These are phyloP conservation scores for Heliconius congener DNA, from an alignment of 1,140 invertebrate genomes.

Conservation along the genomic window DNA sequence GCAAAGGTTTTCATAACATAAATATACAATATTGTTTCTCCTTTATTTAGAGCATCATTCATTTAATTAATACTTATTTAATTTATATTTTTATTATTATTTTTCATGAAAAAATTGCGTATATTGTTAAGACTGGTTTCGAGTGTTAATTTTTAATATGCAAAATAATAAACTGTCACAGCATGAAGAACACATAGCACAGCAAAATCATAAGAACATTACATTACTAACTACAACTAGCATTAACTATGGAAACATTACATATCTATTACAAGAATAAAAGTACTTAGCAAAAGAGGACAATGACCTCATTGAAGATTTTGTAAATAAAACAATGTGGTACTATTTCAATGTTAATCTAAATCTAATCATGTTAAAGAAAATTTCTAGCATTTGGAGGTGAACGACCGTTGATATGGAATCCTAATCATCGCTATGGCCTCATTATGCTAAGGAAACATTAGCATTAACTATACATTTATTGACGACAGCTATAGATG, in stretches of 20 bases:
- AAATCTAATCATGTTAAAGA: background rate
- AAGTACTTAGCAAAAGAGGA: slow-evolving; percentile 46
- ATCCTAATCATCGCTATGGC: slow-evolving; percentile 7
- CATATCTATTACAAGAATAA: slow-evolving; percentile 26
- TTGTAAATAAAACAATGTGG: slow-evolving; percentile 49
- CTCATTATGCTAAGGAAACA: slow-evolving; percentile 12
- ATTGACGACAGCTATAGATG: background rate
- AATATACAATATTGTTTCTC: background rate
- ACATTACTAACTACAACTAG: slow-evolving; percentile 4
- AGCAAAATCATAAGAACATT: background rate
- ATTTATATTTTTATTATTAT: background rate
- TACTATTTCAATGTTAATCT: background rate
- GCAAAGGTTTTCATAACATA: background rate
- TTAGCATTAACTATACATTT: background rate
- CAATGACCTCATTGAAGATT: slow-evolving; percentile 59
- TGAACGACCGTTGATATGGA: slow-evolving; percentile 10
- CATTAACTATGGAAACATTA: slow-evolving; percentile 7
- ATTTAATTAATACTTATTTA: background rate
- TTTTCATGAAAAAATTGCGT: background rate
- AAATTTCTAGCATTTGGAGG: slow-evolving; percentile 1
- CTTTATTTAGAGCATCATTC: background rate
- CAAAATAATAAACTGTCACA: slow-evolving; percentile 25
- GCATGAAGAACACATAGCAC: slow-evolving; percentile 9
- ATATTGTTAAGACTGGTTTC: background rate
- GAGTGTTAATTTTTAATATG: background rate